These are phyloP conservation scores for Exocentrus adspersus DNA, from an alignment of 2,888 invertebrate species.

Conservation along the genomic window DNA sequence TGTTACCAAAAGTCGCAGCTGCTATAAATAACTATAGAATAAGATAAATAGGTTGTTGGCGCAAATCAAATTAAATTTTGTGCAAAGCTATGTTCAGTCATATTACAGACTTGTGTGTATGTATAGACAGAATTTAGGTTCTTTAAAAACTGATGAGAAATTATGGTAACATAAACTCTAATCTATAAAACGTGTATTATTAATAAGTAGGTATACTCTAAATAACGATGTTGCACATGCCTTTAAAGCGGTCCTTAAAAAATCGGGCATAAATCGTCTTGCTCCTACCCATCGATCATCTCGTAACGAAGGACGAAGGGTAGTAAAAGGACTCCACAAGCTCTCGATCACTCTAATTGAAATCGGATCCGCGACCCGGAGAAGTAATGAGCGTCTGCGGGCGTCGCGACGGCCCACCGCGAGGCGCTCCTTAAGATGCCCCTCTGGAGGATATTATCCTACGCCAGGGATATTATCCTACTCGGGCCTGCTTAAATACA, in stretches of 20 bases:
- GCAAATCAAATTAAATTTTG: too few relatives aligned
- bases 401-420: slow-evolving; percentile 46
- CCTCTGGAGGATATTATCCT: slow-evolving; percentile 58
- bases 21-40: too few relatives aligned
- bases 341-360: slow-evolving; percentile 64
- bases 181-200: too few relatives aligned
- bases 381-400: slow-evolving; percentile 57
- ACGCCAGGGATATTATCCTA: slow-evolving; percentile 42
- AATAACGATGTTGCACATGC: too few relatives aligned
- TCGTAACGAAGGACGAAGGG: slow-evolving; percentile 58
- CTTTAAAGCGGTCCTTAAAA: neutral
- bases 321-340: slow-evolving; percentile 60
- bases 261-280: neutral
- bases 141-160: too few relatives aligned
- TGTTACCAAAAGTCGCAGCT: neutral
- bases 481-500: slow-evolving; percentile 52
- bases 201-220: too few relatives aligned
- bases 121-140: too few relatives aligned
- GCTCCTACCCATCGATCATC: slow-evolving; percentile 56
- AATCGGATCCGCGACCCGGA: slow-evolving; percentile 59
- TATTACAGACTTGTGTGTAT: too few relatives aligned
- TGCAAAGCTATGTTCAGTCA: too few relatives aligned
- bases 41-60: too few relatives aligned
- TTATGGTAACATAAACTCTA: too few relatives aligned
- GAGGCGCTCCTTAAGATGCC: slow-evolving; percentile 55